phyloP scores from a whole-genome alignment of 2,888 invertebrate species.

The Dicroscelio sp. region DNA sequence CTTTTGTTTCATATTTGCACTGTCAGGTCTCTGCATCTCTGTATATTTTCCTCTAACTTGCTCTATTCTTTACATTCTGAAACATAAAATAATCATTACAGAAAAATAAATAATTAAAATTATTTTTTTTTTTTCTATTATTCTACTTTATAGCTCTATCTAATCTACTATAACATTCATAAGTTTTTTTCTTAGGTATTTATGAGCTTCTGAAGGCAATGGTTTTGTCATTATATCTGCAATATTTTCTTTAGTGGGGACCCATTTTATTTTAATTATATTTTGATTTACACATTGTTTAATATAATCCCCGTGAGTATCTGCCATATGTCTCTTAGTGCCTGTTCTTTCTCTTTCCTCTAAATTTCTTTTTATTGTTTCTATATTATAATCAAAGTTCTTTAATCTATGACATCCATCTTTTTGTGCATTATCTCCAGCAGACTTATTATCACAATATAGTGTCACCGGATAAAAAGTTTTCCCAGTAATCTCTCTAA shows the following conservation, averaged over 20 bases:
- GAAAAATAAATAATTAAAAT: too few relatives aligned
- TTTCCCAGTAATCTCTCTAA: constrained; percentile 67
- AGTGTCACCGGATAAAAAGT: constrained; percentile 62
- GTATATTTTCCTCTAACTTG: too few relatives aligned
- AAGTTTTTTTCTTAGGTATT: constrained; percentile 35
- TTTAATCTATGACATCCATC: constrained; percentile 78
- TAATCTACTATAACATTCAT: too few relatives aligned
- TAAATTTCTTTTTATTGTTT: constrained; percentile 19
- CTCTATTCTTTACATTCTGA: too few relatives aligned
- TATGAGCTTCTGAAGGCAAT: constrained; percentile 49
- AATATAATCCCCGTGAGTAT: constrained; percentile 12
- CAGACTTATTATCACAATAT: constrained; percentile 60
- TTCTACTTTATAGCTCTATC: too few relatives aligned
- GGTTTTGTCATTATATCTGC: constrained; percentile 76
- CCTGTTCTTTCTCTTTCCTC: background rate
- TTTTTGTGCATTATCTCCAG: constrained; percentile 61
- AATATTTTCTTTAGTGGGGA: constrained; percentile 72
- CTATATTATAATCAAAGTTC: constrained; percentile 63
- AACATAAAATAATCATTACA: too few relatives aligned
- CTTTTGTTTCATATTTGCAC: too few relatives aligned
- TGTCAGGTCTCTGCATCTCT: too few relatives aligned
- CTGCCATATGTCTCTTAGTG: constrained; percentile 71
- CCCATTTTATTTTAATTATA: constrained; percentile 75
- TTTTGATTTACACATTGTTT: constrained; percentile 73
- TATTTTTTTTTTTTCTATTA: too few relatives aligned